These are phyloP conservation scores for Heliconius cydno DNA, from an alignment of 2,888 invertebrate species.

Conservation along the genomic window DNA sequence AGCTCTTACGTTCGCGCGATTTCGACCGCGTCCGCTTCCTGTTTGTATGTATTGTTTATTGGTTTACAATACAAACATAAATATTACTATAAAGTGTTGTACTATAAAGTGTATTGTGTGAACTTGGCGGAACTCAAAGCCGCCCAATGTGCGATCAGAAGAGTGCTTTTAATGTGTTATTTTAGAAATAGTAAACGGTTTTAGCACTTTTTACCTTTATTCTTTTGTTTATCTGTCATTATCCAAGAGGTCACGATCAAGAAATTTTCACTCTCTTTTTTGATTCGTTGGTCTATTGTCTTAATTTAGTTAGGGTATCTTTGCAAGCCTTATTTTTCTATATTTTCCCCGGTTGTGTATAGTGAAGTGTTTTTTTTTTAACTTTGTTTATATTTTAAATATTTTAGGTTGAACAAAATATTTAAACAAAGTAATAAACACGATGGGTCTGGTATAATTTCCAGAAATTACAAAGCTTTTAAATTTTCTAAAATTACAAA, in stretches of 20 bases:
- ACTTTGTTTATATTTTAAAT: too few species aligned
- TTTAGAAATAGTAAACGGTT: too few species aligned
- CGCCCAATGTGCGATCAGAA: background rate
- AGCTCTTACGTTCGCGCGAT: slow-evolving; percentile 51
- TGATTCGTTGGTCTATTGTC: background rate
- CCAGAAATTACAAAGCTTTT: too few species aligned
- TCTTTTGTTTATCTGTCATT: too few species aligned
- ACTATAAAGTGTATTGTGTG: background rate
- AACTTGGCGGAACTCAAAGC: background rate
- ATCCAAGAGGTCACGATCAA: too few species aligned
- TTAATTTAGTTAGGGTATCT: background rate
- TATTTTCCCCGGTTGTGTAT: background rate
- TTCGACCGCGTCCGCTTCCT: slow-evolving; percentile 54
- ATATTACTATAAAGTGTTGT: background rate
- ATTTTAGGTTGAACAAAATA: too few species aligned
- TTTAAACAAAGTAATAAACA: too few species aligned
- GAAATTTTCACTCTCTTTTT: background rate
- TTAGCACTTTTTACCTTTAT: too few species aligned
- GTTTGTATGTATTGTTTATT: slow-evolving; percentile 24
- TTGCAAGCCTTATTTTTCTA: background rate
- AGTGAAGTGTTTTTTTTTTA: too few species aligned
- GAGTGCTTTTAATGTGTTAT: too few species aligned
- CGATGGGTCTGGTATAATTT: too few species aligned
- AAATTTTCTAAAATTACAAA: background rate
- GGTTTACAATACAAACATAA: slow-evolving; percentile 9